These are phyloP conservation scores for Macrosoma leucophasiata DNA, from an alignment of 2,888 invertebrate genomes.

Conservation along the genomic window DNA sequence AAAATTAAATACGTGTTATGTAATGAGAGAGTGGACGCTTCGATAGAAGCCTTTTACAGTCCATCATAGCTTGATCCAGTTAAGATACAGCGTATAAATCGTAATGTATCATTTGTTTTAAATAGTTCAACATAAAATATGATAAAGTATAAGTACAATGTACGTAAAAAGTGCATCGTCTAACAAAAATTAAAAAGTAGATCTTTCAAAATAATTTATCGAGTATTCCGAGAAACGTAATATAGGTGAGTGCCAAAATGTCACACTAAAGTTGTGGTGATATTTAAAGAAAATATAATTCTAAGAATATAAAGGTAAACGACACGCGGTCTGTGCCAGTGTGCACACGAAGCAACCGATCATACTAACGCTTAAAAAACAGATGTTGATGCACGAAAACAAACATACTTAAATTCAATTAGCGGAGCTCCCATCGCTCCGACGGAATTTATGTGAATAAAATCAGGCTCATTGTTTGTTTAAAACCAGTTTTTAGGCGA, in stretches of 20 bases:
- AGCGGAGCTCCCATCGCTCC: slow-evolving; percentile 4
- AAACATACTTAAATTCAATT: slow-evolving; percentile 10
- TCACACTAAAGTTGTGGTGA: slow-evolving; percentile 30
- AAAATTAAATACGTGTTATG: too few species aligned
- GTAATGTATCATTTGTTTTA: too few species aligned
- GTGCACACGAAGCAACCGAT: slow-evolving; percentile 4
- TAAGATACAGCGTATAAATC: too few species aligned
- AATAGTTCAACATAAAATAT: too few species aligned
- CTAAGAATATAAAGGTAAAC: slow-evolving; percentile 42
- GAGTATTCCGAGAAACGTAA: slow-evolving; percentile 5
- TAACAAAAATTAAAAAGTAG: slow-evolving; percentile 7
- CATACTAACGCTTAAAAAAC: slow-evolving; percentile 7
- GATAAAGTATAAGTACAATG: too few species aligned
- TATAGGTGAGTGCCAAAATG: slow-evolving; percentile 35
- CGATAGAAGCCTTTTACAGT: too few species aligned
- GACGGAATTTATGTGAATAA: slow-evolving; percentile 1
- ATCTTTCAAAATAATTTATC: slow-evolving; percentile 2
- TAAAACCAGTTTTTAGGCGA: slow-evolving; percentile 28
- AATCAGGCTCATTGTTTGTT: slow-evolving; percentile 26
- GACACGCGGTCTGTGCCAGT: slow-evolving; percentile 29
- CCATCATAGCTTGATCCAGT: too few species aligned
- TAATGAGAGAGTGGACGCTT: too few species aligned
- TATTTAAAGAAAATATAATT: slow-evolving; percentile 37
- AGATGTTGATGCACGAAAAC: slow-evolving; percentile 6
- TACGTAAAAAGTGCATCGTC: too few species aligned